Percentiles rank a stretch among this genome's conserved stretches.
phyloP scores from a whole-genome alignment of 2,888 invertebrate genomes.

The Portevinia maculata region DNA sequence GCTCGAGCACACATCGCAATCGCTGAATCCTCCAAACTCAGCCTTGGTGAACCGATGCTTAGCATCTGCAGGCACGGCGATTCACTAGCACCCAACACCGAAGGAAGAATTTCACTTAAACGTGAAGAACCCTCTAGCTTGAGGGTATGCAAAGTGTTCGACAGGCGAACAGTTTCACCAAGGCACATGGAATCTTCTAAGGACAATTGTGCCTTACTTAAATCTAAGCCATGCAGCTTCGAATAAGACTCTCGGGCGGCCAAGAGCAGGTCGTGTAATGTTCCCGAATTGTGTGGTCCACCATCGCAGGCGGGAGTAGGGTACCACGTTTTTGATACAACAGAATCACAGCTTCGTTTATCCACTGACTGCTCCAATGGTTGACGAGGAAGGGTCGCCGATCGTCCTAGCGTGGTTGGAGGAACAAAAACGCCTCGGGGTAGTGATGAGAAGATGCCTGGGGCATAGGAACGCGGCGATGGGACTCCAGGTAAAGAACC shows the following conservation, averaged over 20 bases:
- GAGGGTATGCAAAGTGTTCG: conserved; percentile 84
- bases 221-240: conserved; percentile 84
- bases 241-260: conserved; percentile 83
- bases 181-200: conserved; percentile 85
- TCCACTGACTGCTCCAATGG: conserved; percentile 82
- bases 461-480: conserved; percentile 79
- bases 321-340: conserved; percentile 84
- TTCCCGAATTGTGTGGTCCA: conserved; percentile 79
- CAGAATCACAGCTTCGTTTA: conserved; percentile 84
- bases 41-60: conserved; percentile 84
- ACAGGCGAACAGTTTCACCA: conserved; percentile 84
- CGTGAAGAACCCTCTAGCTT: conserved; percentile 84
- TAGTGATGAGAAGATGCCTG: conserved; percentile 83
- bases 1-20: conserved; percentile 78
- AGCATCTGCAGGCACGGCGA: conserved; percentile 84
- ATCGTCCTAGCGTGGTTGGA: conserved; percentile 83
- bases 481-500: conserved; percentile 78
- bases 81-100: conserved; percentile 84
- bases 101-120: conserved; percentile 84
- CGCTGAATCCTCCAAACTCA: conserved; percentile 84
- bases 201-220: conserved; percentile 84
- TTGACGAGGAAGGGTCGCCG: conserved; percentile 83
- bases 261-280: conserved; percentile 79
- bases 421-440: conserved; percentile 83
- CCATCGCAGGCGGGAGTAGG: conserved; percentile 84